These are phyloP conservation scores for Aromia moschata DNA, from an alignment of 2,888 invertebrate genomes.

Conservation along the genomic window DNA sequence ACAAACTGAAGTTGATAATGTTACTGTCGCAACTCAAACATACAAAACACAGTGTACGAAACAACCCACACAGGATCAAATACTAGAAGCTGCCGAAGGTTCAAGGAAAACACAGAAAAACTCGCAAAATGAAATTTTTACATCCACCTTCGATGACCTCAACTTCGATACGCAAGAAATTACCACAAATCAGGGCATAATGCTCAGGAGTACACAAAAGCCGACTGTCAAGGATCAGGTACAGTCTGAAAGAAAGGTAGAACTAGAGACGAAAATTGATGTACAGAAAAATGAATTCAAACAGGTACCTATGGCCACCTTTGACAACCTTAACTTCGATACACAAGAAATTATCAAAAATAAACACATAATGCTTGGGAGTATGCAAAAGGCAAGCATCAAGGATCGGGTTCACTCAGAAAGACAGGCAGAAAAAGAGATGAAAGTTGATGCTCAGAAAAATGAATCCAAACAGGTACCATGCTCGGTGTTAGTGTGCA, in stretches of 20 bases:
- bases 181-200: slow-evolving; percentile 8
- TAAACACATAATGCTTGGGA: not conserved
- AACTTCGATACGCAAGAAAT: slow-evolving; percentile 36
- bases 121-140: slow-evolving; percentile 27
- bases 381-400: not conserved
- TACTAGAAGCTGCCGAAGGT: too few species aligned
- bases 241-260: too few species aligned
- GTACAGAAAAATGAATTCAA: too few species aligned
- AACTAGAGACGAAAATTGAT: too few species aligned
- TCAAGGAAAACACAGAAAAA: too few species aligned
- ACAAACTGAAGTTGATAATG: slow-evolving; percentile 8
- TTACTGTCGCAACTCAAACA: slow-evolving; percentile 1
- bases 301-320: slow-evolving; percentile 23
- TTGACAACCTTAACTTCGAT: slow-evolving; percentile 31
- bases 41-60: not conserved
- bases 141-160: slow-evolving; percentile 23
- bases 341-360: slow-evolving; percentile 30
- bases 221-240: too few species aligned
- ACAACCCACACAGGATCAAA: too few species aligned
- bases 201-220: not conserved
- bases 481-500: slow-evolving; percentile 24
- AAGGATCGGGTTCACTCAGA: too few species aligned
- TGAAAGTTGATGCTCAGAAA: not conserved
- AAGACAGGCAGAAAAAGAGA: too few species aligned
- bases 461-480: not conserved